These are phyloP conservation scores for Callaeas wilsoni DNA, from an alignment of 2,113 vertebrate species.

Conservation along the genomic window DNA sequence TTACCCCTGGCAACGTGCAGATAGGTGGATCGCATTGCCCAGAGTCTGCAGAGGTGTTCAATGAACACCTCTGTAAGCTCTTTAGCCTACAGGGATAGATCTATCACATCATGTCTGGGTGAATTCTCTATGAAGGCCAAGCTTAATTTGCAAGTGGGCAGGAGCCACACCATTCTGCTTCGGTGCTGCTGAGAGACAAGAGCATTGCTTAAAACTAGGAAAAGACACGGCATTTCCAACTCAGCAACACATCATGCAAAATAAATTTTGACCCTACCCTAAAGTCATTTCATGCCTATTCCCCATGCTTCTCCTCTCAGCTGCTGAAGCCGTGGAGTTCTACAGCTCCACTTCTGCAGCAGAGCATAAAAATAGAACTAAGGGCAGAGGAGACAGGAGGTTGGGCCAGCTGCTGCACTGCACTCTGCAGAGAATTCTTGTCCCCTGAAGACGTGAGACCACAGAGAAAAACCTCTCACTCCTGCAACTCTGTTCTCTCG, in stretches of 20 bases:
- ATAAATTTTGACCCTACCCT: background rate
- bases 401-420: background rate
- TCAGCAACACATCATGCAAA: background rate
- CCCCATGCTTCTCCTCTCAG: background rate
- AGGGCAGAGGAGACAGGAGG: background rate
- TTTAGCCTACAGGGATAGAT: background rate
- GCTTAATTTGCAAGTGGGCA: background rate
- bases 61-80: background rate
- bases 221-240: background rate
- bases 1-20: background rate
- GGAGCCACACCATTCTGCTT: background rate
- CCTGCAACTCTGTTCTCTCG: background rate
- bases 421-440: background rate
- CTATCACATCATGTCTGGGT: background rate
- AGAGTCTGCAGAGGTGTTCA: background rate
- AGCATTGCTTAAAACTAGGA: background rate
- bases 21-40: background rate
- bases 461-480: background rate
- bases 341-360: background rate
- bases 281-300: background rate
- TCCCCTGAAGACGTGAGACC: background rate
- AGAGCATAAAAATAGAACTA: background rate
- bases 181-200: background rate
- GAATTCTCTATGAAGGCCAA: background rate
- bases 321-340: background rate